These are phyloP conservation scores for Macropus fuliginosus DNA, from an alignment of 2,797 vertebrate genomes.

Conservation along the genomic window DNA sequence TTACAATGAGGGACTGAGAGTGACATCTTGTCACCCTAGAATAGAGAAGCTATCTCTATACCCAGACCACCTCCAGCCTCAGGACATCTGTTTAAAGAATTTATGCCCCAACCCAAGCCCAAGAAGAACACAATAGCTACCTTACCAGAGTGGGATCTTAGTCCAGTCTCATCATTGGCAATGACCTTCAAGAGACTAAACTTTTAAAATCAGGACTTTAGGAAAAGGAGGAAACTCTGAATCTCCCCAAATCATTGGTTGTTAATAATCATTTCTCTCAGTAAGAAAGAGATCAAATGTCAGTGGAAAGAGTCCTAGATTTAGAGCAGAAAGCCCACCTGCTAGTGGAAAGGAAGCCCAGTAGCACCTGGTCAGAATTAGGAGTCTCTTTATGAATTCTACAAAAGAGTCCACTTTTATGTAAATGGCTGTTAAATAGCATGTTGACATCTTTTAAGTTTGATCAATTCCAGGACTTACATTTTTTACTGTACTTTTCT, in stretches of 20 bases:
- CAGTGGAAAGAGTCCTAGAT: not conserved
- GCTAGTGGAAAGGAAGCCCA: not conserved
- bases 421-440: constrained; percentile 36
- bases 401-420: not conserved
- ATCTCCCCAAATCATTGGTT: too few relatives aligned
- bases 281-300: not conserved
- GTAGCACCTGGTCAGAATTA: constrained; percentile 26
- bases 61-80: not conserved
- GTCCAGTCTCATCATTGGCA: not conserved
- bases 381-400: constrained; percentile 40
- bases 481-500: constrained; percentile 18
- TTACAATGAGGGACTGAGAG: not conserved
- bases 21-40: not conserved
- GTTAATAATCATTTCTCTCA: not conserved
- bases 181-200: too few relatives aligned
- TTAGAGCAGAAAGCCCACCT: not conserved
- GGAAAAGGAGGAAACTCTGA: too few relatives aligned
- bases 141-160: not conserved
- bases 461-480: constrained; percentile 24
- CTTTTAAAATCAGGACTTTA: too few relatives aligned
- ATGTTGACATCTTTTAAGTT: constrained; percentile 27
- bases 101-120: not conserved
- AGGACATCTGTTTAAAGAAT: not conserved
- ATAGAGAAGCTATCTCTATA: not conserved
- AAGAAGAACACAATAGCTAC: not conserved